Conservation (phyloP, 2,113 vertebrate species). For the Corythoichthys intestinalis region DNA sequence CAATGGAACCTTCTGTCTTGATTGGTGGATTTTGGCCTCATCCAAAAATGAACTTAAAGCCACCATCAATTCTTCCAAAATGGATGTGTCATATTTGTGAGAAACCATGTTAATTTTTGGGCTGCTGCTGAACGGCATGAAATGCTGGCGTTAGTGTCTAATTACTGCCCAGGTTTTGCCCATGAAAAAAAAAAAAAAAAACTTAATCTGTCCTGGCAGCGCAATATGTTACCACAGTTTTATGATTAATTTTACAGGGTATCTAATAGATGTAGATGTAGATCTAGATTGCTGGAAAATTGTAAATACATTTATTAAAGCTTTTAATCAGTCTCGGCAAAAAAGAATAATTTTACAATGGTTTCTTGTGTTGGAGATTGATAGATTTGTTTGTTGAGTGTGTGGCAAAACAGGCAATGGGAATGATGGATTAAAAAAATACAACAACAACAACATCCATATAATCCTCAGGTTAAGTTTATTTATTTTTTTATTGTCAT, state of each 20-base stretch:
- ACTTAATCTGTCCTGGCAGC: slow-evolving; percentile 96
- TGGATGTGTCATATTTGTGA: slow-evolving; percentile 30
- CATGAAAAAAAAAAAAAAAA: slow-evolving; percentile 89
- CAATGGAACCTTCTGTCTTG: slow-evolving; percentile 21
- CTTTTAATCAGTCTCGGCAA: slow-evolving; percentile 99
- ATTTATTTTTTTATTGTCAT: too few relatives aligned
- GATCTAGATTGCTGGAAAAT: slow-evolving; percentile 98
- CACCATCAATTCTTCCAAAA: slow-evolving; percentile 48
- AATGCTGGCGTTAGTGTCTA: slow-evolving; percentile 87
- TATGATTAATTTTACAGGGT: slow-evolving; percentile 99
- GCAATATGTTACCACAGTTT: slow-evolving; percentile 98
- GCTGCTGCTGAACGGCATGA: slow-evolving; percentile 83
- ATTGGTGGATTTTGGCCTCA: slow-evolving; percentile 19
- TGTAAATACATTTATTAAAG: slow-evolving; percentile 99
- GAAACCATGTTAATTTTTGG: slow-evolving; percentile 24
- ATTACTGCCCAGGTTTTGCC: slow-evolving; percentile 98
- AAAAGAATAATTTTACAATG: slow-evolving; percentile 96
- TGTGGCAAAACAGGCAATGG: slow-evolving; percentile 89
- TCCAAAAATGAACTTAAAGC: slow-evolving; percentile 50
- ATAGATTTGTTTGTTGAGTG: slow-evolving; percentile 98
- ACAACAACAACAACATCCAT: not conserved
- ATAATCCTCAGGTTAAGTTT: not conserved
- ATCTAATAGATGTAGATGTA: slow-evolving; percentile 99
- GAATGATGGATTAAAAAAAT: slow-evolving; percentile 36
- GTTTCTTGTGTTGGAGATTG: slow-evolving; percentile 99